Base-by-base conservation (phyloP, 2,888 invertebrate genomes). In the Aquatica leii region DNA sequence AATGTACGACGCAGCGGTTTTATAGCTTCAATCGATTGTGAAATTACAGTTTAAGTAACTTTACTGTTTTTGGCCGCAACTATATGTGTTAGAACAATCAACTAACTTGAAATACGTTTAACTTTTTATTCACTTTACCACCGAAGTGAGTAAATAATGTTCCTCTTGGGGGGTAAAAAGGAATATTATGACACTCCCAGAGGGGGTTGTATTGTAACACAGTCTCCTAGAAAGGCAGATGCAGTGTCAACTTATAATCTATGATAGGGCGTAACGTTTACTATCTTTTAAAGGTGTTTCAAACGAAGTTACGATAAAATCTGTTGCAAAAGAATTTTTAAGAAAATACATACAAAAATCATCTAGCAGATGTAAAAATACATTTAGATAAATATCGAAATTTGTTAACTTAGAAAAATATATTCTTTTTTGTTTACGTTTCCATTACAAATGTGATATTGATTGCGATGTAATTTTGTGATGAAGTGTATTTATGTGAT, bases 131-230 rank as follows among this genome's bases (percentile, higher is more conserved):
- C 75, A 75, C 76, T 77, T 71, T 76, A 77, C 77, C 75, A 75
- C 77, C 75, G 71, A 71, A 69, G 75, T 72, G 68, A 57, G 61
- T 67, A 69, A 73, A 78, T 77, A 77, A 76, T 76, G 74, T 60
- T 59, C 74, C 49, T 73, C 70, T 65, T 68, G 73, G 78, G 78
- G 77, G 77, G 77, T 72, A 74, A 70, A 77, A 77, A 76, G 77
- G 77, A 76, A 80, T 80, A 78, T 80, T 79, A 77, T 79, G 78
- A 80, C 80, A 75, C 72, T 76, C 78, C 52, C 76, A 70, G 65
- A 68, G 72, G 78, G 78, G 78, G 77, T 75, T 75, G 70, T 67
- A 63, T 70, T 71, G 68, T 71, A 65, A 55, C 60, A 21, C 49
- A 56, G 55, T 58, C 60, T 68, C 61, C 58, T 62, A 64, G 67